phyloP scores from a whole-genome alignment of 2,113 vertebrate species.

The Aldabrachelys gigantea region DNA sequence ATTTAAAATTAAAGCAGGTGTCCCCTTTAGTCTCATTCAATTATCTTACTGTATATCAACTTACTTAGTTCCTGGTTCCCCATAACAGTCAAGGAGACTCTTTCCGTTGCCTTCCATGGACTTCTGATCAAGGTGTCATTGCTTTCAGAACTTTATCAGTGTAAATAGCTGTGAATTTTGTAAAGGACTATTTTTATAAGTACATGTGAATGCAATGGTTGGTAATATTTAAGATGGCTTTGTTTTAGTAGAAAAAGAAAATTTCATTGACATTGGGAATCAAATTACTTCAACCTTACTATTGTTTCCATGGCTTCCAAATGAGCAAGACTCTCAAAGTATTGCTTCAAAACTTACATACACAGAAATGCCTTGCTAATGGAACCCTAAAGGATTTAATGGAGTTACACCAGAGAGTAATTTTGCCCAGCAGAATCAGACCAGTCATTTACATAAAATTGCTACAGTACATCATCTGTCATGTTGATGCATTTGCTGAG shows the following conservation, averaged over 20 bases:
- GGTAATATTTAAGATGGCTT: constrained; percentile 1
- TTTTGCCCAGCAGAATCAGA: constrained; percentile 62
- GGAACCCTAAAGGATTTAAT: constrained; percentile 36
- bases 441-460: constrained; percentile 66
- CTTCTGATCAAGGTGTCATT: not conserved
- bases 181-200: not conserved
- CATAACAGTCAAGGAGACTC: not conserved
- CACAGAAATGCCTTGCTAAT: constrained; percentile 46
- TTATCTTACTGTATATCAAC: not conserved
- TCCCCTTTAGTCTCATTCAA: not conserved
- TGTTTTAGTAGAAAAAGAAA: constrained; percentile 39
- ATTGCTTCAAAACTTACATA: constrained; percentile 13
- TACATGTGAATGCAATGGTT: not conserved
- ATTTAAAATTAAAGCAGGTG: not conserved
- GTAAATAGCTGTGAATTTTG: not conserved
- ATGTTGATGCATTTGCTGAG: constrained; percentile 57
- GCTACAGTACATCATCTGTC: constrained; percentile 54
- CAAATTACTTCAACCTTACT: constrained; percentile 40
- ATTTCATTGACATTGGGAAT: constrained; percentile 32
- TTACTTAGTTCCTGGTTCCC: not conserved
- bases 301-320: constrained; percentile 61
- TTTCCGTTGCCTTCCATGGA: not conserved
- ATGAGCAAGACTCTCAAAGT: not conserved
- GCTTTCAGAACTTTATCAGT: not conserved
- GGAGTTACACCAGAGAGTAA: constrained; percentile 54